Percentiles rank a stretch among this genome's conserved stretches.
Evolutionary conservation across 1,140 invertebrate species (phyloP).

Genomic region (Coenobita brevimanus): DNA sequence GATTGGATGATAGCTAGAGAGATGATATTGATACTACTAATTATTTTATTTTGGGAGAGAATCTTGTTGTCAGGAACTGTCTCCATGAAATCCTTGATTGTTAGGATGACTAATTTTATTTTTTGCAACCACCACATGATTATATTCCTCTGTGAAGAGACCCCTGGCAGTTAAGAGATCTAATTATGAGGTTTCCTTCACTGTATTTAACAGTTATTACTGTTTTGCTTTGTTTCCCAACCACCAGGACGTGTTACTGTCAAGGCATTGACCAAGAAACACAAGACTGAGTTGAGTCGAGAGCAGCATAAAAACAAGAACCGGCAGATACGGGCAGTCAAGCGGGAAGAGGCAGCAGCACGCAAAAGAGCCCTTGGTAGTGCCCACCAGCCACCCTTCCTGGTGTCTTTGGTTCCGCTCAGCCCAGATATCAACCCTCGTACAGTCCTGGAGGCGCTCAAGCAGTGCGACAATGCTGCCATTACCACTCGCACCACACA

Average conservation of each 20-base stretch:
- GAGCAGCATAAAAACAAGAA: constrained; percentile 21
- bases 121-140: too few species aligned
- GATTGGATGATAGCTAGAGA: too few species aligned
- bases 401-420: constrained; percentile 36
- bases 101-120: too few species aligned
- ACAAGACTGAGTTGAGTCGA: constrained; percentile 20
- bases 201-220: too few species aligned
- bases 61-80: too few species aligned
- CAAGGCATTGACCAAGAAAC: constrained; percentile 26
- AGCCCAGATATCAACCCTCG: constrained; percentile 48
- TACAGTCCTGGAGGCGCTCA: not conserved
- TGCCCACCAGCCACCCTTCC: constrained; percentile 34
- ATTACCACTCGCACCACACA: constrained; percentile 17
- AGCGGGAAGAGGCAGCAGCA: constrained; percentile 5
- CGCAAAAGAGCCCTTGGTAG: constrained; percentile 27
- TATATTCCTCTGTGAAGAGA: too few species aligned
- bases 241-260: constrained; percentile 34
- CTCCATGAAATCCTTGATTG: too few species aligned
- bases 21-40: too few species aligned
- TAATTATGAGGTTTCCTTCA: too few species aligned
- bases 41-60: too few species aligned
- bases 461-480: constrained; percentile 27
- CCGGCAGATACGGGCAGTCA: constrained; percentile 29
- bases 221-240: too few species aligned
- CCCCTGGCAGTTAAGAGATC: too few species aligned